These are phyloP conservation scores for Drepana arcuata DNA, from an alignment of 1,140 invertebrate genomes.

Conservation along the genomic window DNA sequence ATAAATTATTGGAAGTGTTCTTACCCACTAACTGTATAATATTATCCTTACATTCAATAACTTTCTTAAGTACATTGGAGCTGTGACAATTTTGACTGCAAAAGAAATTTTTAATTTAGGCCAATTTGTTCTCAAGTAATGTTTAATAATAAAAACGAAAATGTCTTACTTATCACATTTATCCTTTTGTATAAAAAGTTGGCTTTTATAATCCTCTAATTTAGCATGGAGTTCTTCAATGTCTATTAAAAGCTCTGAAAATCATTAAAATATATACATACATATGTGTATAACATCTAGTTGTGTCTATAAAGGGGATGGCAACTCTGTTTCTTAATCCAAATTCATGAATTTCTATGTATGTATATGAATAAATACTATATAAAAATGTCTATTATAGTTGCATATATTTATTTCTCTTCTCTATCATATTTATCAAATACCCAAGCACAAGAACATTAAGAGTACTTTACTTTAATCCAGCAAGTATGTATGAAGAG, in stretches of 20 bases:
- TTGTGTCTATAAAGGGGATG: too few relatives aligned
- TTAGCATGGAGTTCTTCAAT: conserved; percentile 24
- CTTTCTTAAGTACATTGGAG: conserved; percentile 30
- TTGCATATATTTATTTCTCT: not conserved
- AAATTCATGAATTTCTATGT: too few relatives aligned
- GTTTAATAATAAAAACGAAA: conserved; percentile 1
- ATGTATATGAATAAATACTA: not conserved
- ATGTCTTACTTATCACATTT: conserved; percentile 36
- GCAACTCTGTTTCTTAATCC: too few relatives aligned
- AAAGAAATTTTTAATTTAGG: conserved; percentile 9
- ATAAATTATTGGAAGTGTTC: conserved; percentile 9
- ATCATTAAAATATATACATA: not conserved
- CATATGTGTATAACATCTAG: too few relatives aligned
- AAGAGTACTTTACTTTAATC: too few relatives aligned
- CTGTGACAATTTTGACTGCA: conserved; percentile 34
- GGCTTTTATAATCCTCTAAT: conserved; percentile 20
- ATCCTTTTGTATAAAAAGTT: conserved; percentile 24
- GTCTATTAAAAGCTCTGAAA: conserved; percentile 34
- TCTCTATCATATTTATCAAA: not conserved
- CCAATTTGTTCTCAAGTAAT: not conserved
- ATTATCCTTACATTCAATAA: conserved; percentile 30
- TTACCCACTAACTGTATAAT: conserved; percentile 40
- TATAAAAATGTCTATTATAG: not conserved
- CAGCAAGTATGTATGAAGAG: too few relatives aligned
- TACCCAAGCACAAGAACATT: too few relatives aligned